phyloP scores from a whole-genome alignment of 2,113 vertebrate genomes.

The Hippocampus guttulatus region DNA sequence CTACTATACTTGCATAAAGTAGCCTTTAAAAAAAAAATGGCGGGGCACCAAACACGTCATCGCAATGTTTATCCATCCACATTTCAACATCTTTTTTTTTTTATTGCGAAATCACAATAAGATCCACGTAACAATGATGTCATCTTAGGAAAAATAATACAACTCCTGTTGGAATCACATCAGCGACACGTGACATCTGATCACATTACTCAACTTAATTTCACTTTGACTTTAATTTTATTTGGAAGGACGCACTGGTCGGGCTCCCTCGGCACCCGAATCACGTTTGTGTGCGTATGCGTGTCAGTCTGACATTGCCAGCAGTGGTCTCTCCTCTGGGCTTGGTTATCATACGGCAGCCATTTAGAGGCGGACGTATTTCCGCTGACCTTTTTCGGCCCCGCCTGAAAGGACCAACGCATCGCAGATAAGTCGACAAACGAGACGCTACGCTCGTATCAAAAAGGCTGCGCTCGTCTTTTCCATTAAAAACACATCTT shows the following conservation, averaged over 20 bases:
- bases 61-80: too few species aligned
- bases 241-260: conserved; percentile 17
- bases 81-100: too few species aligned
- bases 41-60: too few species aligned
- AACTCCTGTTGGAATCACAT: neutral
- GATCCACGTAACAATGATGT: neutral
- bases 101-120: neutral
- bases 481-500: neutral
- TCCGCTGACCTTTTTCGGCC: conserved; percentile 32
- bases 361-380: conserved; percentile 28
- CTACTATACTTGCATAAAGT: neutral
- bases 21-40: too few species aligned
- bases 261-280: conserved; percentile 14
- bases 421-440: conserved; percentile 20
- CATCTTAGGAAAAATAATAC: neutral
- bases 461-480: conserved; percentile 13
- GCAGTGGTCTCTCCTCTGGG: conserved; percentile 17
- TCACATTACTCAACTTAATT: conserved; percentile 17
- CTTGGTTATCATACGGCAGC: conserved; percentile 29
- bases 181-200: neutral
- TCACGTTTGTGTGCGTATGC: conserved; percentile 23
- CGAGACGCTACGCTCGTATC: neutral
- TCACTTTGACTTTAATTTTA: conserved; percentile 21
- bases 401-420: conserved; percentile 33
- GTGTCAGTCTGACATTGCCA: conserved; percentile 32